Evolutionary conservation across 1,140 invertebrate genomes (phyloP).

Genomic region (Drosophila ercepeae): DNA sequence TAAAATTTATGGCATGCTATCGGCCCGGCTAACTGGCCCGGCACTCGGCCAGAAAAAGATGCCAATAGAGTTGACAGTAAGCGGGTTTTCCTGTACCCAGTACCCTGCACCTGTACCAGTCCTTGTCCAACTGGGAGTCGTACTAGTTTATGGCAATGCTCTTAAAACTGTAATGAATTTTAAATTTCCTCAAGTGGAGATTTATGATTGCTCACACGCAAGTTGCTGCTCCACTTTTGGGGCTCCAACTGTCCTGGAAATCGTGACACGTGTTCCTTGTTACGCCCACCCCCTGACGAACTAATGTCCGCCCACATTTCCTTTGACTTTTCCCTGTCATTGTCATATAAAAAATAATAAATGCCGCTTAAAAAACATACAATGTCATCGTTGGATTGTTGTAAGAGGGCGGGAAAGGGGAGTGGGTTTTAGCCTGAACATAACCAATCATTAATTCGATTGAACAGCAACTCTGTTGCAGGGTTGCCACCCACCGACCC

Average conservation of each 20-base stretch:
- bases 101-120: background rate
- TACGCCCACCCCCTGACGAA: conserved; percentile 30
- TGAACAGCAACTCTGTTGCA: conserved; percentile 36
- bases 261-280: conserved; percentile 34
- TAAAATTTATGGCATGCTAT: conserved; percentile 76
- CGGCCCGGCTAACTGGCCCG: conserved; percentile 35
- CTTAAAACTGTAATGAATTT: conserved; percentile 59
- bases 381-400: conserved; percentile 33
- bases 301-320: conserved; percentile 29
- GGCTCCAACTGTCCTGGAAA: conserved; percentile 34
- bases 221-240: conserved; percentile 44
- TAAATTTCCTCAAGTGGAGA: conserved; percentile 45
- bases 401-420: too few species aligned
- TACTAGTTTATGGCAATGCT: conserved; percentile 10
- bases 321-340: conserved; percentile 46
- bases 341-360: conserved; percentile 78
- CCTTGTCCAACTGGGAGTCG: conserved; percentile 18
- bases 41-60: conserved; percentile 38
- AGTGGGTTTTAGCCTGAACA: background rate
- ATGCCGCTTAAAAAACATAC: conserved; percentile 61
- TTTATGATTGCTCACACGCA: conserved; percentile 50
- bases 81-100: conserved; percentile 51
- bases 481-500: conserved; percentile 24
- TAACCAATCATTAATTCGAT: conserved; percentile 58
- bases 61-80: conserved; percentile 57